Conservation (phyloP, 2,797 vertebrate genomes). For the Hapalemur alaotrensis region DNA sequence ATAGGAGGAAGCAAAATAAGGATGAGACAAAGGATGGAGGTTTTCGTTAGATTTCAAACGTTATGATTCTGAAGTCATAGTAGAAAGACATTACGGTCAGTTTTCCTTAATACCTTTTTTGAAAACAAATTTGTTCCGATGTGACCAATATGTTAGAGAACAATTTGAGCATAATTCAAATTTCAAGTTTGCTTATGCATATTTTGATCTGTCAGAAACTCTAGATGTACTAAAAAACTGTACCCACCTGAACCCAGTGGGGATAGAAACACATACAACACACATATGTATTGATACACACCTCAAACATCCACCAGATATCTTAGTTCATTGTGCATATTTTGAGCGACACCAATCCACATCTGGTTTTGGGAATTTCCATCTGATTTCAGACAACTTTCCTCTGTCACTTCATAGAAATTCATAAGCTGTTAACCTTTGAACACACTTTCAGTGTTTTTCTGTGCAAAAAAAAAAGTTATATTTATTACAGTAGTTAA, state of each 20-base stretch:
- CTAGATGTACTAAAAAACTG: neutral
- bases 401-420: neutral
- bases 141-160: neutral
- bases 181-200: neutral
- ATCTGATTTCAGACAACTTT: neutral
- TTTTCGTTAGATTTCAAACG: slow-evolving; percentile 25
- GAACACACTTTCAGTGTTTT: neutral
- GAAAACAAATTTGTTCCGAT: neutral
- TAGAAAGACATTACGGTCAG: neutral
- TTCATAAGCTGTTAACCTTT: neutral
- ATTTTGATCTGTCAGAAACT: neutral
- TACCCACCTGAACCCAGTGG: neutral
- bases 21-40: neutral
- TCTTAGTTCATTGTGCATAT: neutral
- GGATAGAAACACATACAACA: neutral
- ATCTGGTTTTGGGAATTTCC: neutral
- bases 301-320: neutral
- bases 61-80: neutral
- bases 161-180: neutral
- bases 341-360: too few relatives aligned
- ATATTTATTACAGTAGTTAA: neutral
- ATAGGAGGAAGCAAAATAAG: neutral
- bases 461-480: neutral
- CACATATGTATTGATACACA: neutral
- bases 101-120: neutral